These are phyloP conservation scores for Alaudala cheleensis DNA, from an alignment of 2,113 vertebrate genomes.

Conservation along the genomic window DNA sequence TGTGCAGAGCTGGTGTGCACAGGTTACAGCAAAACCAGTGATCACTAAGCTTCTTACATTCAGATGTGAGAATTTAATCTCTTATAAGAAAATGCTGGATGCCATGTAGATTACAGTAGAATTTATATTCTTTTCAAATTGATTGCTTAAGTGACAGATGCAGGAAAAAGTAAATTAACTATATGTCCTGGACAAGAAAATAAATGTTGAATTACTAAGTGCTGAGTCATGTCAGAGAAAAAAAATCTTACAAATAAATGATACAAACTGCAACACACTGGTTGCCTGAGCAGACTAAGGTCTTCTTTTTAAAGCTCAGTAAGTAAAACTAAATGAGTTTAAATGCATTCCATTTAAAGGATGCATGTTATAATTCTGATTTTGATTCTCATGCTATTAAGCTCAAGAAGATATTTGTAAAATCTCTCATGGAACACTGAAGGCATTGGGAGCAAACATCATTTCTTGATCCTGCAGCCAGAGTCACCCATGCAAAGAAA, in stretches of 20 bases:
- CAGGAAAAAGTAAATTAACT: background rate
- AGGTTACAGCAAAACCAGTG: background rate
- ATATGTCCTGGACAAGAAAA: background rate
- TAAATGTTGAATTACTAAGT: background rate
- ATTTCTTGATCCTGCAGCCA: background rate
- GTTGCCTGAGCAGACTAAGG: background rate
- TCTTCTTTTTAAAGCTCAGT: background rate
- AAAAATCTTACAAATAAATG: background rate
- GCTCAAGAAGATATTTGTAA: background rate
- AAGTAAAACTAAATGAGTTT: background rate
- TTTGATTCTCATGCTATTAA: background rate
- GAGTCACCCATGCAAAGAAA: background rate
- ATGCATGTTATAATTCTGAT: background rate
- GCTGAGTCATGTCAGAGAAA: background rate
- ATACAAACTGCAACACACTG: background rate
- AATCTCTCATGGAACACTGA: background rate
- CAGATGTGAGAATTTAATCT: background rate
- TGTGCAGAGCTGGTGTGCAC: background rate
- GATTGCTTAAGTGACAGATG: background rate
- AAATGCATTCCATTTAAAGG: background rate
- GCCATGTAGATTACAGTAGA: background rate
- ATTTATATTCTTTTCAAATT: background rate
- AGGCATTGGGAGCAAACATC: background rate
- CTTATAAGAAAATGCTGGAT: background rate
- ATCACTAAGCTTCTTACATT: background rate